Base-by-base conservation (phyloP, 2,797 vertebrate species). In the Betta splendens region DNA sequence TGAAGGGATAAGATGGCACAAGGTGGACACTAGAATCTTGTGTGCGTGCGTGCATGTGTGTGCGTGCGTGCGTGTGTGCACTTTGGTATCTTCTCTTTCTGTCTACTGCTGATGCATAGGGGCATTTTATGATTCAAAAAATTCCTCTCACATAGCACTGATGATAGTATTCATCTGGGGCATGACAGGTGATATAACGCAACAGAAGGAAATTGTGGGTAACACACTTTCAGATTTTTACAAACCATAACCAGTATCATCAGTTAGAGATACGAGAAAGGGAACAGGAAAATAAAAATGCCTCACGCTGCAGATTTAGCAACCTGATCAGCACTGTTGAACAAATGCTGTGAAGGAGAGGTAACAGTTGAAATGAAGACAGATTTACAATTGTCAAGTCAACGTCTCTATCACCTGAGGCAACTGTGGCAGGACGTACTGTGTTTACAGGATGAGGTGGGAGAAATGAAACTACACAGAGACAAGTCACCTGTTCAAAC, bases 1-100 rank as follows among this genome's bases (percentile, higher is more conserved):
- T 69, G 69, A 77, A 64, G 69, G 80, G 65, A 83, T 72, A 72
- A 75, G 79, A 86, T 80, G 84, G 75, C 73, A 80, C 69, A 81
- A 77, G 77, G 78, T 80, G 87, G 85, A 75, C 71, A 75, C 48
- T 57, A 20, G 51, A 33, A 43, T 67, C 51, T 57, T 2, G 3
- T n/a, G 17, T 44, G 32, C 22, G 11, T 25, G 13, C 29, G 37
- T 25, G 9, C 15, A 20, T 3, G n/a, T n/a, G n/a, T n/a, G n/a
- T 2, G 3, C n/a, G 17, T 44, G 32, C 22, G 11, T 25, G 13
- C 29, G 37, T 25, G 9, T 15, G 20, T 3, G n/a, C 5, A 33
- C 31, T 42, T 22, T 32, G 25, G 10, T 18, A n/a, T 55, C 12
- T 55, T 38, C 10, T 50, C 36, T 17, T 25, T 4, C 13, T 6